Percentiles rank a stretch among this genome's conserved stretches.
phyloP scores from a whole-genome alignment of 2,888 invertebrate species.

The Drosophila paranaensis region DNA sequence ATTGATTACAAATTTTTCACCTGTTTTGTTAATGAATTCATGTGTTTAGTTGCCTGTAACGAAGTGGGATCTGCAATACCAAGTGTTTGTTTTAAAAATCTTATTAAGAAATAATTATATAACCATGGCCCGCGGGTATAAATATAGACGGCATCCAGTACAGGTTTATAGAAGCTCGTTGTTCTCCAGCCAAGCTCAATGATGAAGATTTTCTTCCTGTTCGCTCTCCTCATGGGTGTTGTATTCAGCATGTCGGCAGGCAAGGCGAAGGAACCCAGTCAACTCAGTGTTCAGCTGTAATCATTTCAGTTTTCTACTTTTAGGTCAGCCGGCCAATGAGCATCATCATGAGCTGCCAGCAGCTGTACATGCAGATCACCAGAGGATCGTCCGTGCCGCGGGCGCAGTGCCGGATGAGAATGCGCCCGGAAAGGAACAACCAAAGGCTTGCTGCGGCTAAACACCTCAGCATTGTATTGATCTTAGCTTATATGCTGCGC shows the following conservation, averaged over 20 bases:
- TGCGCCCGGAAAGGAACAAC: slow-evolving; percentile 18
- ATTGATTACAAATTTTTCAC: neutral
- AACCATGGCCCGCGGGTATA: slow-evolving; percentile 30
- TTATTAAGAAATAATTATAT: neutral
- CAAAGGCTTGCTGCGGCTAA: slow-evolving; percentile 59
- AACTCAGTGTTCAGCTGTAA: neutral
- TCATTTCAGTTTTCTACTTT: neutral
- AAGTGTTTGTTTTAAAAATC: slow-evolving; percentile 3
- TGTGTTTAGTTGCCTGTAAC: neutral
- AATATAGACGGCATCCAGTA: slow-evolving; percentile 21
- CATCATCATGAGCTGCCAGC: fast-evolving
- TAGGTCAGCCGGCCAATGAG: slow-evolving; percentile 19
- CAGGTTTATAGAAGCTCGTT: slow-evolving; percentile 41
- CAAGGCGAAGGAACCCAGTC: slow-evolving; percentile 23
- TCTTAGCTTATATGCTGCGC: slow-evolving; percentile 7
- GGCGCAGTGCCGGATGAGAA: fast-evolving
- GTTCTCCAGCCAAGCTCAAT: slow-evolving; percentile 31
- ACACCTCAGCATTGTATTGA: neutral
- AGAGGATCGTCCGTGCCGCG: slow-evolving; percentile 18
- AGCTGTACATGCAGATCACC: neutral
- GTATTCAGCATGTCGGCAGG: slow-evolving; percentile 53
- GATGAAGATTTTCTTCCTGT: slow-evolving; percentile 57
- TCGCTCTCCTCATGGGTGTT: slow-evolving; percentile 47
- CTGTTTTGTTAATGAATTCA: slow-evolving; percentile 10
- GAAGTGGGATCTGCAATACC: neutral